phyloP scores from a whole-genome alignment of 2,113 vertebrate species.

The Fukomys damarensis region DNA sequence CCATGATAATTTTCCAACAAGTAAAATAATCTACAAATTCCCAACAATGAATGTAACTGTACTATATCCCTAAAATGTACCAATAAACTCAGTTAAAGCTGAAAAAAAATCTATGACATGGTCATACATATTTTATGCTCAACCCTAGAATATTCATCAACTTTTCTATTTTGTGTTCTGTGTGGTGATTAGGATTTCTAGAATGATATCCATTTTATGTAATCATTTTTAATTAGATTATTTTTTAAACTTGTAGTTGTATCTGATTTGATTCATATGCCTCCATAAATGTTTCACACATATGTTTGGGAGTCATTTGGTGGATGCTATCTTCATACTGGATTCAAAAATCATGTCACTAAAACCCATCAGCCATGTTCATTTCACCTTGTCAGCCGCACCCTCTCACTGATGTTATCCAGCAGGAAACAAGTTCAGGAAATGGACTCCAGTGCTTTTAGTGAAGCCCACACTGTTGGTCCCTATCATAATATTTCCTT shows the following conservation, averaged over 20 bases:
- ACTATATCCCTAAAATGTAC: no score
- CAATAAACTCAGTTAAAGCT: no score
- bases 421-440: background rate
- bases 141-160: conserved; percentile 15
- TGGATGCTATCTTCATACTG: background rate
- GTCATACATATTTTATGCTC: background rate
- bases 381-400: no score
- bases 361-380: background rate
- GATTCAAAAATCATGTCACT: background rate
- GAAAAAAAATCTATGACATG: background rate
- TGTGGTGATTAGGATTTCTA: background rate
- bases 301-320: background rate
- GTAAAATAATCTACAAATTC: no score
- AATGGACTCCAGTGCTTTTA: background rate
- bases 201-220: background rate
- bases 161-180: background rate
- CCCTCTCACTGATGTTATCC: background rate
- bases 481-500: background rate
- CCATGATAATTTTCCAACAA: background rate
- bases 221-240: background rate
- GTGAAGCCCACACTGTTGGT: background rate
- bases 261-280: background rate
- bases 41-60: no score
- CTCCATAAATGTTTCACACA: background rate
- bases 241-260: background rate